Evolutionary conservation across 2,888 invertebrate species (phyloP).

Genomic region (Acronicta psi): DNA sequence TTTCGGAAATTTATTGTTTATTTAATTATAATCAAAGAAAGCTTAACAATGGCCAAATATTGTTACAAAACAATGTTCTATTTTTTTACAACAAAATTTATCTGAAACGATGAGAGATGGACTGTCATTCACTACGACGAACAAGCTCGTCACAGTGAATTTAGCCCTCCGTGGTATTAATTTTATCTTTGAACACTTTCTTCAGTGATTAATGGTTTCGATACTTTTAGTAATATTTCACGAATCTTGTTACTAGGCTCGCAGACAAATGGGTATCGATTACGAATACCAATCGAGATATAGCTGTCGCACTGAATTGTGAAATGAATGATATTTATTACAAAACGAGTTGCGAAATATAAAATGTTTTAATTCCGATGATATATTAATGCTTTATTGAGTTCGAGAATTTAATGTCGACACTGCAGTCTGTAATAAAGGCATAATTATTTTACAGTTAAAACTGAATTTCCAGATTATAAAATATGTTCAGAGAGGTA

Average conservation of each 20-base stretch:
- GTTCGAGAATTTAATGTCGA: neutral
- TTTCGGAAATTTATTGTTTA: no score
- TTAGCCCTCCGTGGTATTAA: constrained; percentile 47
- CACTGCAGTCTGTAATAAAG: no score
- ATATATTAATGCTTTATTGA: constrained; percentile 2
- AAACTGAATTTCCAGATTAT: no score
- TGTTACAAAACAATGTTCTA: no score
- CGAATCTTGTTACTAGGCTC: constrained; percentile 13
- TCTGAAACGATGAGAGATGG: no score
- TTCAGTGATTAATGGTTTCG: constrained; percentile 28
- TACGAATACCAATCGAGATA: constrained; percentile 15
- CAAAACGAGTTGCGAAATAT: neutral
- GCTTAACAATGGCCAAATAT: no score
- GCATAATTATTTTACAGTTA: neutral
- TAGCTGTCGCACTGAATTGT: constrained; percentile 6
- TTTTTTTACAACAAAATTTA: no score
- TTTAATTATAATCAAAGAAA: no score
- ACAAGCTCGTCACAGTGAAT: constrained; percentile 58
- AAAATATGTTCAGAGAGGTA: no score
- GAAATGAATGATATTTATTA: neutral
- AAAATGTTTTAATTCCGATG: constrained; percentile 3
- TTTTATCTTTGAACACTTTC: constrained; percentile 21
- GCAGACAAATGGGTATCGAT: constrained; percentile 36
- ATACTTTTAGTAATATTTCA: constrained; percentile 25
- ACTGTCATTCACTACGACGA: constrained; percentile 44